Base-by-base conservation (phyloP, 2,888 invertebrate species). In the Dione juno region DNA sequence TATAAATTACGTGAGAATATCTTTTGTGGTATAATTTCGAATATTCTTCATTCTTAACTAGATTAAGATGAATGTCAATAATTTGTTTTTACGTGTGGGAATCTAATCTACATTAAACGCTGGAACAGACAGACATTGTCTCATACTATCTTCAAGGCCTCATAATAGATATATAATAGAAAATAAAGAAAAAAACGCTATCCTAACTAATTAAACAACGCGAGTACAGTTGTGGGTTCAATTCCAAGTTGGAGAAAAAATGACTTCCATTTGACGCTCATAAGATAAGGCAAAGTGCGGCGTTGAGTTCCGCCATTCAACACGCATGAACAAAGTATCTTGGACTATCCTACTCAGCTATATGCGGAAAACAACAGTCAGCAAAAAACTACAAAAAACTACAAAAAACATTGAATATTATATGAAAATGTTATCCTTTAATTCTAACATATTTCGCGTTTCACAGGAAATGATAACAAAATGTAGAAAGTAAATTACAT, bases 1-100 rank as follows among this genome's bases (percentile, higher is more conserved):
- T 41, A 53, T 66, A 64, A 52, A 64, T 43, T 57, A 35, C 37
- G 64, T 37, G 43, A 67, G 45, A 57, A 69, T 59, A 61, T 37
- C 52, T n/a, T 16, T 54, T n/a, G 37, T n/a, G 48, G 53, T 37
- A 52, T 37, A 43, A 67, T 53, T 68, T 53, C 19, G 16, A 43
- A 53, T 45, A 1, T 43, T 10, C n/a, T 53, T 53, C 1, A 28
- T 35, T 45, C 21, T 61, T 9, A 0, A 45, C 11, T 61, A 45
- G 13, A 28, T 43, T 2, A 35, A 14, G 14, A 14, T 28, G 13
- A 53, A 9, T 6, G 28, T 28, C 5, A n/a, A 0, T 21, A 8
- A 53, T 3, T 35, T 14, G 1, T 21, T 11, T 53, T 28, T 28
- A 28, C 5, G 3, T 11, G 21, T 21, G 28, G n/a, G n/a, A n/a